A percentile compares a stretch with the other conserved stretches of the same genome.
Evolutionary conservation across 2,113 vertebrate species (phyloP).

Genomic region (Pterocles burchelli): DNA sequence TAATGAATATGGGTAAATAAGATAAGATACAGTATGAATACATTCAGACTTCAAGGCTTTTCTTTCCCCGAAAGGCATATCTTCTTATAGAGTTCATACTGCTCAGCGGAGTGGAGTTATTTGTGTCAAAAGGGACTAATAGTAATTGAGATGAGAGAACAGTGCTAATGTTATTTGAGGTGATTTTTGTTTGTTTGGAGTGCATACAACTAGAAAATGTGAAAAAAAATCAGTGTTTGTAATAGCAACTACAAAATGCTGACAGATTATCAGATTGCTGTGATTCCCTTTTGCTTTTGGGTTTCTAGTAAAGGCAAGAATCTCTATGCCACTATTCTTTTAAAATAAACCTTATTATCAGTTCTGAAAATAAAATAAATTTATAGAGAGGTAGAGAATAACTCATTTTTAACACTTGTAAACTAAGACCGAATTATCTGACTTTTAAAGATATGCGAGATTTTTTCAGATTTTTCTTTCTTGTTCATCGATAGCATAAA

Average conservation of each 20-base stretch:
- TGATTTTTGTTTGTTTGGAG: background rate
- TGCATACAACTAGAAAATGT: background rate
- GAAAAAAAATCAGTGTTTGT: background rate
- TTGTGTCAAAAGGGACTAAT: background rate
- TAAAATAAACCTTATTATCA: background rate
- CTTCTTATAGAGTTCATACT: background rate
- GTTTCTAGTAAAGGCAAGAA: background rate
- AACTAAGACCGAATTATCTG: background rate
- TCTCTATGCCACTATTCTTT: background rate
- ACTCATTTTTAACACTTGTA: background rate
- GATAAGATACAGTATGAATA: background rate
- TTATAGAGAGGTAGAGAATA: background rate
- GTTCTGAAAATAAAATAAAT: background rate
- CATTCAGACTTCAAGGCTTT: background rate
- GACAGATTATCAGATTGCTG: background rate
- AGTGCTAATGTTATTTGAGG: background rate
- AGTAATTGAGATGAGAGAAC: background rate
- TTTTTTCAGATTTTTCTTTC: background rate
- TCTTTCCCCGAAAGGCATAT: accelerated
- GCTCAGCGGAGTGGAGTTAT: background rate
- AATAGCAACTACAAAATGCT: background rate
- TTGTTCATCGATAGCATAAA: background rate
- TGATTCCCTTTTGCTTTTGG: background rate
- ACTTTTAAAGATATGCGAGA: background rate
- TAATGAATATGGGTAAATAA: background rate